Evolutionary conservation across 2,113 vertebrate species (phyloP).

Genomic region (Glaucomys volans): DNA sequence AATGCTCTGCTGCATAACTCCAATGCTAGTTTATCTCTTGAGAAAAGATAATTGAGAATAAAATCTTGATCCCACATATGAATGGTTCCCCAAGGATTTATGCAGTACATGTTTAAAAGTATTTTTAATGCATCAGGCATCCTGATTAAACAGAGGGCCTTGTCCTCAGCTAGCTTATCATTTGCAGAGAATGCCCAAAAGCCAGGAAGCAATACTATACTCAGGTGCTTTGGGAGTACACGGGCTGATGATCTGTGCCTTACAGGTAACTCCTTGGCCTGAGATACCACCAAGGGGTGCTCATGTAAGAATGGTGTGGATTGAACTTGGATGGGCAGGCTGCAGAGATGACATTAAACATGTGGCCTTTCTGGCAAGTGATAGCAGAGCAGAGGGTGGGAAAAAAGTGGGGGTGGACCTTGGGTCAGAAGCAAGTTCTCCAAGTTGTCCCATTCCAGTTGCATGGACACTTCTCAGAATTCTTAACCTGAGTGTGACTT

Average conservation of each 20-base stretch:
- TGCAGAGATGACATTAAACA: not conserved
- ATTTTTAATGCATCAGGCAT: not conserved
- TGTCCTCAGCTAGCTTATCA: not conserved
- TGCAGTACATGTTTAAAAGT: not conserved
- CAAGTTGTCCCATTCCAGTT: not conserved
- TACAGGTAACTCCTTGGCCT: not conserved
- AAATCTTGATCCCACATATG: not conserved
- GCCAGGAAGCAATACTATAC: accelerated
- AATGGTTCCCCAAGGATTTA: not conserved
- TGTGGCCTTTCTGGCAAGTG: not conserved
- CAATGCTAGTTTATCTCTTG: not conserved
- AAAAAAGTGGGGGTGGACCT: too few species aligned
- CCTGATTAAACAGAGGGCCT: not conserved
- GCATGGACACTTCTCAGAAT: not conserved
- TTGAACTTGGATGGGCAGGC: not conserved
- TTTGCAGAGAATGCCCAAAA: not conserved
- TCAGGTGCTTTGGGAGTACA: not conserved
- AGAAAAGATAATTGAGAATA: slow-evolving; percentile 1
- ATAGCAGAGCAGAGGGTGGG: not conserved
- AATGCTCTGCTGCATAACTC: not conserved
- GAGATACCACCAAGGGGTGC: not conserved
- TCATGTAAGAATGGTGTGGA: not conserved
- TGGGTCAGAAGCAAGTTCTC: not conserved
- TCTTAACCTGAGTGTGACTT: not conserved
- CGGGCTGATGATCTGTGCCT: not conserved